Evolutionary conservation across 2,888 invertebrate species (phyloP).

Genomic region (Nematopogon swammerdamellus): DNA sequence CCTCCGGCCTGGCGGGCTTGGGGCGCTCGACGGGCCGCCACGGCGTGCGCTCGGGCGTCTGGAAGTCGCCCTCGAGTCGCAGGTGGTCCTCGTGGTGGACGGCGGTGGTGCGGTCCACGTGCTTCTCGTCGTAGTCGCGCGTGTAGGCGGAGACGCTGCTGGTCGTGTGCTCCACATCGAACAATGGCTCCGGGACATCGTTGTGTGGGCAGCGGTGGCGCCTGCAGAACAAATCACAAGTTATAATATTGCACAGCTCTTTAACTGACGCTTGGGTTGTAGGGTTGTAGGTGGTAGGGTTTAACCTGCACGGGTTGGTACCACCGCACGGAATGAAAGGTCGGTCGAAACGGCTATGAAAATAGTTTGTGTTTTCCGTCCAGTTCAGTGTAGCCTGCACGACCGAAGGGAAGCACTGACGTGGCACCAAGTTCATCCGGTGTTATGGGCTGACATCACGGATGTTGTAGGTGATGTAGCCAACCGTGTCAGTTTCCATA

Average conservation of each 20-base stretch:
- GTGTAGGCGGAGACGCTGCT: slow-evolving; percentile 61
- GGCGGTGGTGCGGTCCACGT: slow-evolving; percentile 56
- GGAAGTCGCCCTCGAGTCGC: slow-evolving; percentile 68
- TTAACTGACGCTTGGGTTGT: no score
- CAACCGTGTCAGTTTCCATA: no score
- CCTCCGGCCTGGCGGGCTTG: slow-evolving; percentile 45
- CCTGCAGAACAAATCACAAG: slow-evolving; percentile 53
- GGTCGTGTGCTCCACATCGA: slow-evolving; percentile 54
- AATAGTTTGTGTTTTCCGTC: no score
- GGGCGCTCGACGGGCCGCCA: slow-evolving; percentile 59
- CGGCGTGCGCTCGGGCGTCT: slow-evolving; percentile 42
- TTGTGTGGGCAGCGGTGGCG: slow-evolving; percentile 82
- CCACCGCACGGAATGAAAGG: no score
- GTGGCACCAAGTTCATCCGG: no score
- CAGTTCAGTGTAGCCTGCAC: no score
- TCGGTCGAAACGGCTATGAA: no score
- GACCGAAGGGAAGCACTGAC: no score
- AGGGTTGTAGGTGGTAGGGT: no score
- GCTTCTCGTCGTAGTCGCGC: slow-evolving; percentile 64
- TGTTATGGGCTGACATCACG: no score
- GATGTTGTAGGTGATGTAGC: no score
- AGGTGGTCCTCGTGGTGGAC: slow-evolving; percentile 68
- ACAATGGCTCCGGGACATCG: slow-evolving; percentile 58
- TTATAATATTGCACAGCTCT: slow-evolving; percentile 3
- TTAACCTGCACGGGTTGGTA: no score